Evolutionary conservation across 1,140 invertebrate genomes (phyloP), one percentile per base, ranked within the genome.

Genomic region (Homalodisca vitripennis): DNA sequence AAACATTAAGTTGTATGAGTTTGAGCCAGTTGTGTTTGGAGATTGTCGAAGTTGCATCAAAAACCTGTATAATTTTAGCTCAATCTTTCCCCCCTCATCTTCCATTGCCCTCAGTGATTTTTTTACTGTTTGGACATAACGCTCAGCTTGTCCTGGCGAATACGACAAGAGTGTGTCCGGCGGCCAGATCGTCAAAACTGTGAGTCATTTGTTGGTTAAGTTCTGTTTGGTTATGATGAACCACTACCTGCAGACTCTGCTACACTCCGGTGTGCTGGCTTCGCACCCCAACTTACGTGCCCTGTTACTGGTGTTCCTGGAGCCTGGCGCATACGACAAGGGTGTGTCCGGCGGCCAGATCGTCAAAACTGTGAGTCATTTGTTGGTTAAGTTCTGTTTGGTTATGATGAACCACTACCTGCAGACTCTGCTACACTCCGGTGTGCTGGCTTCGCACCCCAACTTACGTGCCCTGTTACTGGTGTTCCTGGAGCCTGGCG

Each of bases 181-280:
- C 0, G 98, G 98, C 79, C 96, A 95, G 76, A 90, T 94, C n/a
- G 93, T 98, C 76, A 94, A 97, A 73, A 98, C 97, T 78, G 92
- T 94, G 78, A 94, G 93, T 67, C 82, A 92, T 55, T 82, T 88
- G 6, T 94, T 98, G 48, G 78, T 98, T 47, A 94, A 98, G 78
- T 90, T 88, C 74, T 82, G 95, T 31, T 94, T 93, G 84, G 84
- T 88, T 67, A 90, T 92, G 82, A 79, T 98, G 3, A 94, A 96
- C 77, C 85, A 84, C 32, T 98, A 96, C 82, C 80, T 98, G 66
- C 84, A 88, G 73, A 89, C 85, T 72, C 74, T 94, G 24, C 84
- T 89, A 20, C 85, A 86, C 71, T 83, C 85, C 48, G 78, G 83
- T 22, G 79, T 89, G 24, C 80, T 91, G 46, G 83, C 85, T 17